Conservation (phyloP, 2,888 invertebrate genomes). For the Gisinianus flammeolus region DNA sequence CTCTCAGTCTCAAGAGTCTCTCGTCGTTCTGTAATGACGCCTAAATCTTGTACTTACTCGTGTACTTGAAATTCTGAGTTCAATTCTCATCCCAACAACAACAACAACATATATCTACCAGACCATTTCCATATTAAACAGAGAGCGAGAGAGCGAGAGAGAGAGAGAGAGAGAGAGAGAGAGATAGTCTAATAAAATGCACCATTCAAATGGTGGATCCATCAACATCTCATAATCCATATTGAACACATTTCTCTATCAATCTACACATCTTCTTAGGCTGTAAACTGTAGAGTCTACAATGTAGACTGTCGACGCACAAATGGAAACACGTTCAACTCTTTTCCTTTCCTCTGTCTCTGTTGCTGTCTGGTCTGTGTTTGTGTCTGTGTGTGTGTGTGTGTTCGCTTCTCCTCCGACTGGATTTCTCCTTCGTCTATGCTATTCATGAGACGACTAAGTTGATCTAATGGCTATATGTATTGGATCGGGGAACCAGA, state of each 20-base stretch:
- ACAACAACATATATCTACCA: neutral
- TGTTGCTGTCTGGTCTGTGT: too few species aligned
- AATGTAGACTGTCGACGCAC: neutral
- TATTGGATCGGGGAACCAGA: neutral
- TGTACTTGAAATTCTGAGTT: neutral
- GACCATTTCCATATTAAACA: too few species aligned
- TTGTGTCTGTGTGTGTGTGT: too few species aligned
- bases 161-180: too few species aligned
- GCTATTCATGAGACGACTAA: conserved; percentile 15
- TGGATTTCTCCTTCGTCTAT: neutral
- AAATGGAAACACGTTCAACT: neutral
- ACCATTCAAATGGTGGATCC: neutral
- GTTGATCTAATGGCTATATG: neutral
- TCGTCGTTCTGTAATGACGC: neutral
- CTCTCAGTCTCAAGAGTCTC: neutral
- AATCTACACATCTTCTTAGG: too few species aligned
- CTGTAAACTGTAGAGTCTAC: neutral
- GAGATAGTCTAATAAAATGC: neutral
- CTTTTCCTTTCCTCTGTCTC: neutral
- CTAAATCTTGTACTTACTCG: neutral
- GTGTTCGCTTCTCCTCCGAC: conserved; percentile 16
- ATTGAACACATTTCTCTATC: conserved; percentile 3
- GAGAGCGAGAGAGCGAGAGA: too few species aligned
- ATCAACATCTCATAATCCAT: conserved; percentile 15
- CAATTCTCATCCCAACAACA: neutral